phyloP scores from a whole-genome alignment of 2,797 vertebrate genomes.

The Falco peregrinus region DNA sequence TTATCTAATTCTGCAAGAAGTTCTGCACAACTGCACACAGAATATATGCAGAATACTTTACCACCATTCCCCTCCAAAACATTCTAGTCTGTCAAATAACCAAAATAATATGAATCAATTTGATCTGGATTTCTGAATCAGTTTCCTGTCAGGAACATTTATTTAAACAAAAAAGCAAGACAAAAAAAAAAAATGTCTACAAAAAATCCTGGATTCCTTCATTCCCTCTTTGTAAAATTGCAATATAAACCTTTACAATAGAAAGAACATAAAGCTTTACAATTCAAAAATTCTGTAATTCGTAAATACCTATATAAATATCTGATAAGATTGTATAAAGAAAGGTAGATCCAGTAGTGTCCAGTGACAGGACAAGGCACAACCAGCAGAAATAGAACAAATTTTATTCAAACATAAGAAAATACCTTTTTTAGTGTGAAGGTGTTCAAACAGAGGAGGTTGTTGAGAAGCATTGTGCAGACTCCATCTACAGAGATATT shows the following conservation, averaged over 20 bases:
- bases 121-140: background rate
- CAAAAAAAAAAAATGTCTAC: background rate
- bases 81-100: background rate
- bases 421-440: background rate
- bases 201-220: rapidly evolving
- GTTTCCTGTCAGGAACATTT: background rate
- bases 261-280: background rate
- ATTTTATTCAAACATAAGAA: background rate
- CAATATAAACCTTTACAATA: background rate
- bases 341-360: background rate
- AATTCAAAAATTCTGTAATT: background rate
- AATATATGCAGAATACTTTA: background rate
- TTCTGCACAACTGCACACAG: background rate
- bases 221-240: background rate
- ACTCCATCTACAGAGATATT: background rate
- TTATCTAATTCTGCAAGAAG: background rate
- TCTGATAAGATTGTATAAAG: background rate
- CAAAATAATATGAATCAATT: background rate
- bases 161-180: background rate
- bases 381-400: background rate
- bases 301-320: background rate
- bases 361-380: background rate
- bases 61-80: background rate
- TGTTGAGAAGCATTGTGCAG: background rate
- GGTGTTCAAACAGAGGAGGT: background rate